A percentile compares a stretch with the other conserved stretches of the same genome.
Conservation (phyloP, 2,888 invertebrate genomes). For the Euphydryas editha region DNA sequence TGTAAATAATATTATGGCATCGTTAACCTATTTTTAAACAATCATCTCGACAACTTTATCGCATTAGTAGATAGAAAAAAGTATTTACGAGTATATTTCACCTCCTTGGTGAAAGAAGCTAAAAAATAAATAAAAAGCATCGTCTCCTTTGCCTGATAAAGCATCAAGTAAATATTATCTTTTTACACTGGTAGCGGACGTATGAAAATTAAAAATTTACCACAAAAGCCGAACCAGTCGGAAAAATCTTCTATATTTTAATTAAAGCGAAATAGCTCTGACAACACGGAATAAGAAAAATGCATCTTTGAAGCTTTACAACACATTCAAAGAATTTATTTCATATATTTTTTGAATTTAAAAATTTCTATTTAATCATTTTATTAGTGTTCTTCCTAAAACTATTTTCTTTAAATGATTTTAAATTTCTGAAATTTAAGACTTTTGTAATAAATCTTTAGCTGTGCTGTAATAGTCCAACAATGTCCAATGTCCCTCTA, state of each 20-base stretch:
- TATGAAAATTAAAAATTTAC: constrained; percentile 1
- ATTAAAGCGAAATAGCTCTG: neutral
- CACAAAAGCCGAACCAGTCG: neutral
- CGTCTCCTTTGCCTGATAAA: neutral
- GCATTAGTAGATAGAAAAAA: too few relatives aligned
- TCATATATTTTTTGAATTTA: neutral
- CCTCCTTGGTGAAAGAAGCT: neutral
- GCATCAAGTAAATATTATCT: neutral
- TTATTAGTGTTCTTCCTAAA: too few relatives aligned
- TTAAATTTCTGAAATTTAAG: neutral
- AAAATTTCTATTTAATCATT: neutral
- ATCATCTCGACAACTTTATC: too few relatives aligned
- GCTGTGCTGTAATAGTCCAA: too few relatives aligned
- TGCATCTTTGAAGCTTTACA: neutral
- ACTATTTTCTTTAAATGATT: neutral
- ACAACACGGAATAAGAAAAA: neutral
- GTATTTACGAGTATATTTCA: neutral
- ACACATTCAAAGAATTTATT: neutral
- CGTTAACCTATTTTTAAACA: too few relatives aligned
- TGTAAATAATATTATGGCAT: too few relatives aligned
- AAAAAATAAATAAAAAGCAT: neutral
- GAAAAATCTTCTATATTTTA: constrained; percentile 4
- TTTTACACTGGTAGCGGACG: neutral
- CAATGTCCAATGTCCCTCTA: too few relatives aligned
- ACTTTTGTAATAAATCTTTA: too few relatives aligned